These are phyloP conservation scores for Latrodectus hesperus DNA, from an alignment of 2,888 invertebrate genomes.

Conservation along the genomic window DNA sequence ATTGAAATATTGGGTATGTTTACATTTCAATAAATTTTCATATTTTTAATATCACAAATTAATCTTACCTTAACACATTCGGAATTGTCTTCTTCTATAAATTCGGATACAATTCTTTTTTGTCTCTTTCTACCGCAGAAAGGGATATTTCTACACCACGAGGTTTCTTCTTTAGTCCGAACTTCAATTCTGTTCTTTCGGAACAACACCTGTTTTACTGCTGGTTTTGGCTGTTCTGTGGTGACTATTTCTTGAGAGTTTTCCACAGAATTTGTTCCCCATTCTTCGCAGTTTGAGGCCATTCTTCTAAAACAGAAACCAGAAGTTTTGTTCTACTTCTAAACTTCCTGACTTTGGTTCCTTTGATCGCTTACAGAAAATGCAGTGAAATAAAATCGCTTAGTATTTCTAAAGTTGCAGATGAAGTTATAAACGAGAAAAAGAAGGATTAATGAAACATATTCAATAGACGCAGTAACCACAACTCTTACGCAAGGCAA, in stretches of 20 bases:
- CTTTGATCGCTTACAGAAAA: neutral
- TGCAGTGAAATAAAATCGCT: neutral
- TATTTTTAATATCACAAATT: too few relatives aligned
- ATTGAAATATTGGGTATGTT: too few relatives aligned
- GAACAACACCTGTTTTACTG: conserved; percentile 3
- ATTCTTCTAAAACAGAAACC: neutral
- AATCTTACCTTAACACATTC: neutral
- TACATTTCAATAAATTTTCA: too few relatives aligned
- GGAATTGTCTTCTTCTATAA: conserved; percentile 23
- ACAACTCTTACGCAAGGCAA: too few relatives aligned
- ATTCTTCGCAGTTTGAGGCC: neutral
- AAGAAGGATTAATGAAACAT: too few relatives aligned
- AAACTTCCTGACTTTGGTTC: neutral
- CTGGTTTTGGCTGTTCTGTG: conserved; percentile 30
- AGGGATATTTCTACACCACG: conserved; percentile 47
- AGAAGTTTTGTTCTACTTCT: neutral
- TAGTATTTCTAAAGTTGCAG: neutral
- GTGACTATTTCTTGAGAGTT: conserved; percentile 3
- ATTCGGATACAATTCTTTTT: conserved; percentile 40
- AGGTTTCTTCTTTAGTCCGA: conserved; percentile 7
- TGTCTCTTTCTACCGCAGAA: conserved; percentile 28
- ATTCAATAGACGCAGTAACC: too few relatives aligned
- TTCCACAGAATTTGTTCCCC: neutral
- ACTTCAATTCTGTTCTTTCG: conserved; percentile 34
- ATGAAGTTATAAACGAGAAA: too few relatives aligned